Base-by-base conservation (phyloP, 2,113 vertebrate genomes). In the Peromyscus leucopus region DNA sequence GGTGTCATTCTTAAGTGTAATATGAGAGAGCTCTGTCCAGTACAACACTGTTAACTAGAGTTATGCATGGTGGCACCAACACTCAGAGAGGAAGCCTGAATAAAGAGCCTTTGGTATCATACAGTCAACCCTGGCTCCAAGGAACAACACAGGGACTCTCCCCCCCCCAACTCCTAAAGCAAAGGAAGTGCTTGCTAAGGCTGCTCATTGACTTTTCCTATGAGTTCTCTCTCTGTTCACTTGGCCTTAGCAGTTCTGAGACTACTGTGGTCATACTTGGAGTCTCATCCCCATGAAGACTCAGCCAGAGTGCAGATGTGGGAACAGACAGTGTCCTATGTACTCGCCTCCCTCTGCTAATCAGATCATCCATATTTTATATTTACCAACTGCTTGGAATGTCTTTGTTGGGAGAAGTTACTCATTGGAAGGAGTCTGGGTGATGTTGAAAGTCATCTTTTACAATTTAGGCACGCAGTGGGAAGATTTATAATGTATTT, bases 401-500 rank as follows among this genome's bases (percentile, higher is more conserved):
- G 74, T 95, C 91, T 98, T 97, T 71, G 65, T 75, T 90, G 95
- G 90, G 61, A 97, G 96, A 91, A 59, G 51, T 93, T 95, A 96
- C 94, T 86, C 59, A 63, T 84, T 67, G 84, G 95, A 89, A 96
- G 94, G 93, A 92, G 72, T 85, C 87, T 55, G 86, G 19, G 4
- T 31, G 69, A 72, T 39, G 28, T 74, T 19, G 24, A 82, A 95
- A 98, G 91, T 95, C 95, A 96, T 98, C 95, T 82, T 98, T 97
- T 97, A 97, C 92, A 97, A 96, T 98, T 98, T 97, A 78, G 89
- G 89, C 94, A 46, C 36, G 12, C n/a, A 24, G 17, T 55, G 39
- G 76, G 75, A 96, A 96, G 97, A 98, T 98, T 98, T 97, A 97
- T 91, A 94, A 31, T 75, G 55, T 93, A 90, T 98, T 97, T 98